A percentile compares a stretch with the other conserved stretches of the same genome.
phyloP scores from a whole-genome alignment of 2,888 invertebrate species.

The Tinea trinotella region DNA sequence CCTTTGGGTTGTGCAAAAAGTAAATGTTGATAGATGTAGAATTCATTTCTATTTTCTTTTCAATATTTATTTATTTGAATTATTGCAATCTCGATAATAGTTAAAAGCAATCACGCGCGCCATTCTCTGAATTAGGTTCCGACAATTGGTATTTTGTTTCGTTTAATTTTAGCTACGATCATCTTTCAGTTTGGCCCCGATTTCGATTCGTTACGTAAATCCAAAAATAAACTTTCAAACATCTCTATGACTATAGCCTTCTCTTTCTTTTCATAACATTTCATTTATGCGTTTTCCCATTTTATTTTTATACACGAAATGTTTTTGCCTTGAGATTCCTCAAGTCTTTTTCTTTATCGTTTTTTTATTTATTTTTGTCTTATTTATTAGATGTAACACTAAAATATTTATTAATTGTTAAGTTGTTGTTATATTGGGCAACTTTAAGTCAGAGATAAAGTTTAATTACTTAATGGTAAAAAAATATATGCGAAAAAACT shows the following conservation, averaged over 20 bases:
- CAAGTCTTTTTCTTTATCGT: too few relatives aligned
- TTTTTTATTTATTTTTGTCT: too few relatives aligned
- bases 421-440: too few relatives aligned
- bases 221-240: constrained; percentile 37
- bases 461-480: too few relatives aligned
- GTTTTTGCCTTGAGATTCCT: too few relatives aligned
- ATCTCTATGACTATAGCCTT: constrained; percentile 13
- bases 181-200: constrained; percentile 32
- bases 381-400: too few relatives aligned
- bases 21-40: too few relatives aligned
- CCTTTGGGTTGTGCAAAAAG: too few relatives aligned
- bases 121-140: constrained; percentile 38
- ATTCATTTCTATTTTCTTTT: neutral
- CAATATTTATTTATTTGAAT: neutral
- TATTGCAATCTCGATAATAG: neutral
- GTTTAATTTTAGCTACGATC: constrained; percentile 52
- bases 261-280: constrained; percentile 21
- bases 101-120: neutral
- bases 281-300: constrained; percentile 28
- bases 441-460: too few relatives aligned
- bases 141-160: constrained; percentile 32
- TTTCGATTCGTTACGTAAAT: constrained; percentile 41
- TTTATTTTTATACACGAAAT: neutral
- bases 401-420: too few relatives aligned
- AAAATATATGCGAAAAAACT: too few relatives aligned